A percentile compares a stretch with the other conserved stretches of the same genome.
Evolutionary conservation across 1,140 invertebrate genomes (phyloP).

Genomic region (Penaeus chinensis): DNA sequence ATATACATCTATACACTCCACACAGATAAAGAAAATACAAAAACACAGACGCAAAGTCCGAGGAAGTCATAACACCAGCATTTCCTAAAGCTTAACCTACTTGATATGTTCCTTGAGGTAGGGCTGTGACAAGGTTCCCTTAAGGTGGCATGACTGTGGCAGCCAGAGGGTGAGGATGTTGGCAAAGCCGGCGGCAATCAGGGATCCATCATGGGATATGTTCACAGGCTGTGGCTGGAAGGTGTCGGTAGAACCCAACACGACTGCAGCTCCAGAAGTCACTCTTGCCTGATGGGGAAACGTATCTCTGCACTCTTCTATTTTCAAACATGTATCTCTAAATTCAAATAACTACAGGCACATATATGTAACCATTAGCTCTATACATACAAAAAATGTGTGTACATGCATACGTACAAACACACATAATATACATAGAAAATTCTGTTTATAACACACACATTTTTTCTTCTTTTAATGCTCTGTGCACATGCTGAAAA

Average conservation of each 20-base stretch:
- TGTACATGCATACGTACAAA: too few species aligned
- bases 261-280: conserved; percentile 77
- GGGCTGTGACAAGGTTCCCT: conserved; percentile 68
- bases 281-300: conserved; percentile 36
- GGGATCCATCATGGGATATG: conserved; percentile 82
- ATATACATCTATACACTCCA: too few species aligned
- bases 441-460: too few species aligned
- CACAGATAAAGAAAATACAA: too few species aligned
- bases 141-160: conserved; percentile 71
- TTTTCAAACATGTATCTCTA: neutral
- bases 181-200: conserved; percentile 79
- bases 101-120: conserved; percentile 57
- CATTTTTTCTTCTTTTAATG: too few species aligned
- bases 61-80: too few species aligned
- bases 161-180: conserved; percentile 80
- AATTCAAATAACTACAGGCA: too few species aligned
- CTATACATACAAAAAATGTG: too few species aligned
- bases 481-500: too few species aligned
- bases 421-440: too few species aligned
- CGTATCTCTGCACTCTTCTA: neutral
- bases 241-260: conserved; percentile 75
- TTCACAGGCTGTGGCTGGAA: conserved; percentile 72
- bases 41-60: too few species aligned
- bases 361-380: too few species aligned
- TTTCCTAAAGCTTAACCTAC: conserved; percentile 64